Evolutionary conservation across 2,113 vertebrate species (phyloP), one percentile per base, ranked within the genome.

Genomic region (Phoenicopterus ruber): DNA sequence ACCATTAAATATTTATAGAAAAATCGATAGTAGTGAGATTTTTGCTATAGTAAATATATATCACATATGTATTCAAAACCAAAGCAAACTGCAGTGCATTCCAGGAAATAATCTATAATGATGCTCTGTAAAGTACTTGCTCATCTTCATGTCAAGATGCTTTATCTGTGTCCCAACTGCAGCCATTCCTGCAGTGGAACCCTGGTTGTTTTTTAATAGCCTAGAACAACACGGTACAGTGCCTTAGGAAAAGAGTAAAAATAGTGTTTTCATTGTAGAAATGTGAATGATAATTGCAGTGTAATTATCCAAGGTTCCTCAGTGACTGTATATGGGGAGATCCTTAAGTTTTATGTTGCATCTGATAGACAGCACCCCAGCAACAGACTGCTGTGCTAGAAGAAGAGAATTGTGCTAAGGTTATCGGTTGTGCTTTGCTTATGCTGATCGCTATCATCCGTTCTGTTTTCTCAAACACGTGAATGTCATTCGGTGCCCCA

Each of bases 11-110:
- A 95, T 94, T 96, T 90, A 96, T 74, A 47, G 72, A 70, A 79
- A 91, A 89, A 96, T 95, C 79, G 0, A 97, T 94, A 65, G 58
- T 26, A 82, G 86, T 83, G 89, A 93, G 89, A 96, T 95, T 96
- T 96, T 97, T 95, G n/a, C 74, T 91, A 17, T 61, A 93, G 91
- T 94, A 93, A 94, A 95, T 97, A 95, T 94, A 94, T 96, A 94
- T 95, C 91, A 95, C 42, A 13, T 57, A 89, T 86, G 82, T 95
- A 74, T 83, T 93, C 74, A 89, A 93, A 97, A 38, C 81, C 87
- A 66, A 88, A 95, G 85, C 61, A 81, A 95, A 86, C 85, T 90
- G 87, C 73, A 80, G 50, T 91, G 89, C 63, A 82, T 95, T 97
- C 95, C 93, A 96, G 95, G 94, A 97, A 97, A 94, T 90, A 95